A percentile compares a stretch with the other conserved stretches of the same genome.
These are phyloP conservation scores for Eudasyphora cyanicolor DNA, from an alignment of 2,888 invertebrate species.

Conservation along the genomic window DNA sequence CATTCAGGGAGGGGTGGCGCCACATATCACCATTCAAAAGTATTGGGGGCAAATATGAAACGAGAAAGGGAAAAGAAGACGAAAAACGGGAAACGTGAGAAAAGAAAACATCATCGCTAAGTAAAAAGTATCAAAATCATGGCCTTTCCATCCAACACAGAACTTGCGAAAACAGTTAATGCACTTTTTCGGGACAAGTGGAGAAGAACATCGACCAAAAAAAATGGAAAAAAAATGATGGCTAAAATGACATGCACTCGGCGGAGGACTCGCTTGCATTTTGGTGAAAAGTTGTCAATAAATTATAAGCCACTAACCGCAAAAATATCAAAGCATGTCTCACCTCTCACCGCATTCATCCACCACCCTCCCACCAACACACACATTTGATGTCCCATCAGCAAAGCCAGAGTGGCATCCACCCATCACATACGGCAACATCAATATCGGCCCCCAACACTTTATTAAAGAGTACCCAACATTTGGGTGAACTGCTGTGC, in stretches of 20 bases:
- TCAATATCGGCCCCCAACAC: too few relatives aligned
- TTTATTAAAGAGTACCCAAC: too few relatives aligned
- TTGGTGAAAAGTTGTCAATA: conserved; percentile 51
- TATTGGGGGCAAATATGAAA: conserved; percentile 4
- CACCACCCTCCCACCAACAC: conserved; percentile 6
- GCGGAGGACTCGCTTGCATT: conserved; percentile 30
- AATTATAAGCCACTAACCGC: conserved; percentile 45
- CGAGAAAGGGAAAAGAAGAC: conserved; percentile 24
- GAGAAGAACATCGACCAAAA: too few relatives aligned
- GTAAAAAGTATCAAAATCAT: conserved; percentile 50
- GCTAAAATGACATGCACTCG: conserved; percentile 34
- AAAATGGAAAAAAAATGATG: background rate
- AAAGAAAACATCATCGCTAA: conserved; percentile 31
- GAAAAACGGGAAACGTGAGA: too few relatives aligned
- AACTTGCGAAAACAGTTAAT: conserved; percentile 34
- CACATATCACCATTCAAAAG: background rate
- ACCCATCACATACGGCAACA: too few relatives aligned
- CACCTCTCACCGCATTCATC: background rate
- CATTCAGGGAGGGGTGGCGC: background rate
- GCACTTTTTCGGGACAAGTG: background rate
- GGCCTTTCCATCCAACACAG: conserved; percentile 39
- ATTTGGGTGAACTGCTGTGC: too few relatives aligned
- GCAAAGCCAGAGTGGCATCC: too few relatives aligned
- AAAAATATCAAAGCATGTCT: conserved; percentile 17
- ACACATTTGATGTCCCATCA: background rate